phyloP scores from a whole-genome alignment of 2,113 vertebrate species.

The Lampris incognitus region DNA sequence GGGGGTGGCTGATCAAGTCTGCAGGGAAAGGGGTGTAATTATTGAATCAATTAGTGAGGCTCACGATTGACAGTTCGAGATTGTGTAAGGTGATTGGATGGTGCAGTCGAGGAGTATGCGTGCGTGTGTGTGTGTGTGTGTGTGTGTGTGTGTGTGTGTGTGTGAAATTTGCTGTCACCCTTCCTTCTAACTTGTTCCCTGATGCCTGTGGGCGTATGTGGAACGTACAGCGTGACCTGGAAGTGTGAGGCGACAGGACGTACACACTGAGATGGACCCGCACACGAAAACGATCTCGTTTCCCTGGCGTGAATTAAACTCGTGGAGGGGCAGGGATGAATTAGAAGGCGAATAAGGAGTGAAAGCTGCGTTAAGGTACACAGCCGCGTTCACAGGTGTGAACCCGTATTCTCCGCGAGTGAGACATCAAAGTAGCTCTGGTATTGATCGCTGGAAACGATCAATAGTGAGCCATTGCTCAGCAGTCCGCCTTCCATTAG shows the following conservation, averaged over 20 bases:
- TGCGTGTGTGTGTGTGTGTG: background rate
- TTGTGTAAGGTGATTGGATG: constrained; percentile 58
- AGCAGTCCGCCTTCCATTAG: constrained; percentile 66
- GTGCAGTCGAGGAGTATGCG: constrained; percentile 5
- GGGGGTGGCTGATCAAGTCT: constrained; percentile 60
- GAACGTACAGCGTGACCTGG: constrained; percentile 51
- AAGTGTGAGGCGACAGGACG: constrained; percentile 54
- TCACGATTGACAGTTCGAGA: constrained; percentile 60
- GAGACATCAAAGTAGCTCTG: constrained; percentile 77
- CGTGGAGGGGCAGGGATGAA: constrained; percentile 36
- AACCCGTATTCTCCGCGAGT: constrained; percentile 53
- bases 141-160: background rate
- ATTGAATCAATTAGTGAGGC: constrained; percentile 72
- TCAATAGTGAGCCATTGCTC: constrained; percentile 75
- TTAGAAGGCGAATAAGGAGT: constrained; percentile 48
- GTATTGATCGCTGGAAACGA: constrained; percentile 70
- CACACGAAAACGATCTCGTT: constrained; percentile 56
- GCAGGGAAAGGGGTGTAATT: constrained; percentile 75
- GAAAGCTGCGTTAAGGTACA: constrained; percentile 51
- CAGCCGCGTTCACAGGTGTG: constrained; percentile 53
- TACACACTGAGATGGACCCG: constrained; percentile 43
- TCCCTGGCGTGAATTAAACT: constrained; percentile 49
- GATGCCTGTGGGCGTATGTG: constrained; percentile 50
- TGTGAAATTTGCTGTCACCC: constrained; percentile 23
- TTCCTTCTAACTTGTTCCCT: constrained; percentile 45